Percentiles rank a stretch among this genome's conserved stretches.
Conservation (phyloP, 2,888 invertebrate species). For the Abscondita cerata region DNA sequence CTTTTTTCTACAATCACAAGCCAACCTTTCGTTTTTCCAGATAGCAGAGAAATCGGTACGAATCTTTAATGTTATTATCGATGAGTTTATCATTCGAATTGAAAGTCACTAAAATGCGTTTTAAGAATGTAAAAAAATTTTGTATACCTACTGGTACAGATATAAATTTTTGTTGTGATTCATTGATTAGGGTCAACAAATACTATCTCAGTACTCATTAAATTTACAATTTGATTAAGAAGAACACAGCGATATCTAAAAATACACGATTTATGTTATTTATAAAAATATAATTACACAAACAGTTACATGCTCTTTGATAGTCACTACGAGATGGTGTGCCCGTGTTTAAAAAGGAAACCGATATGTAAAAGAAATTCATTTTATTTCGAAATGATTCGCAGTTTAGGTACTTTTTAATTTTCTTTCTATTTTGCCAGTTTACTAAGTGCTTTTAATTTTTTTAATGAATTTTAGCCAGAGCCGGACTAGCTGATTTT, state of each 20-base stretch:
- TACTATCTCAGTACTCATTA: background rate
- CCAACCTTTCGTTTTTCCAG: slow-evolving; percentile 95
- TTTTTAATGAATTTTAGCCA: slow-evolving; percentile 63
- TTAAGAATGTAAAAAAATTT: too few species aligned
- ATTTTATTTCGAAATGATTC: background rate
- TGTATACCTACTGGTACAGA: too few species aligned
- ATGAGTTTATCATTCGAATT: too few species aligned
- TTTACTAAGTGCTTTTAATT: slow-evolving; percentile 51
- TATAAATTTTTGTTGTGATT: background rate
- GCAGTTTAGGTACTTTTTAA: background rate
- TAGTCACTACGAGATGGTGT: background rate
- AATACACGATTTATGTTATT: slow-evolving; percentile 1
- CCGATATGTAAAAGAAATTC: background rate
- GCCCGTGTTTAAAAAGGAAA: background rate
- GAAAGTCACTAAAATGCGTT: too few species aligned
- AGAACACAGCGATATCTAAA: slow-evolving; percentile 1
- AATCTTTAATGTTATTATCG: background rate
- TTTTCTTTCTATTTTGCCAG: slow-evolving; percentile 17
- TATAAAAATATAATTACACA: background rate
- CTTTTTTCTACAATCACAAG: slow-evolving; percentile 86
- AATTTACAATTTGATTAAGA: slow-evolving; percentile 1
- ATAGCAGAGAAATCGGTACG: slow-evolving; percentile 93
- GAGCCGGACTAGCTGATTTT: slow-evolving; percentile 91
- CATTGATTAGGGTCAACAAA: slow-evolving; percentile 1
- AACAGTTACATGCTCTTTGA: background rate